Evolutionary conservation across 92 coral and sea anemone species (phyloP).

Genomic region (Diadumene lineata): DNA sequence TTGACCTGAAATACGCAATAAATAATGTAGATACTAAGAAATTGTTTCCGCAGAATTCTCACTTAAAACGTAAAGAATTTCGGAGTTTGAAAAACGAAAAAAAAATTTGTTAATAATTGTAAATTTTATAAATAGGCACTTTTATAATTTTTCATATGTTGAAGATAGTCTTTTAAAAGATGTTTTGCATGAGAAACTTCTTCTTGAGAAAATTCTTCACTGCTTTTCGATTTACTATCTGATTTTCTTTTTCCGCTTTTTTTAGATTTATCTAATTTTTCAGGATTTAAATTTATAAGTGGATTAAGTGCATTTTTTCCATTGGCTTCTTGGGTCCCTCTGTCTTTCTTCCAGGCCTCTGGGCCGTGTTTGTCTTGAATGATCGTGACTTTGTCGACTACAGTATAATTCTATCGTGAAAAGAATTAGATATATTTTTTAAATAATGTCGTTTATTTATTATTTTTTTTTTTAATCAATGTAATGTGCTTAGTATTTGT

Average conservation of each 20-base stretch:
- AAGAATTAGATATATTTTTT: background rate
- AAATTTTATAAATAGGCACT: background rate
- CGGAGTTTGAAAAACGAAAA: too few relatives aligned
- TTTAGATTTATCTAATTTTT: background rate
- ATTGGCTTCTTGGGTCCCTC: background rate
- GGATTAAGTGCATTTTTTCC: background rate
- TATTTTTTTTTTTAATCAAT: background rate
- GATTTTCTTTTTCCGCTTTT: background rate
- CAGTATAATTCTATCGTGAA: constrained; percentile 60
- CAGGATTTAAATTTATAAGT: background rate
- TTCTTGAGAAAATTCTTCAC: background rate
- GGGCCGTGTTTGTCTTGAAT: constrained; percentile 91
- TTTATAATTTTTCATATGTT: background rate
- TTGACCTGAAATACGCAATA: too few relatives aligned
- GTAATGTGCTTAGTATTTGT: too few relatives aligned
- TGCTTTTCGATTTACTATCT: background rate
- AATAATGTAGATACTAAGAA: too few relatives aligned
- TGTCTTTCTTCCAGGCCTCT: constrained; percentile 53
- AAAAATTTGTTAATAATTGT: too few relatives aligned
- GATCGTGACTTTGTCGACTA: constrained; percentile 82
- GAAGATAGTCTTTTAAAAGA: background rate
- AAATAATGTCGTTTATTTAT: too few relatives aligned
- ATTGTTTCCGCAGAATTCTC: too few relatives aligned
- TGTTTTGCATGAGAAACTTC: background rate
- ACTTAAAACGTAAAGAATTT: too few relatives aligned